Evolutionary conservation across 1,140 invertebrate genomes (phyloP).

Genomic region (Oreohelix idahoensis): DNA sequence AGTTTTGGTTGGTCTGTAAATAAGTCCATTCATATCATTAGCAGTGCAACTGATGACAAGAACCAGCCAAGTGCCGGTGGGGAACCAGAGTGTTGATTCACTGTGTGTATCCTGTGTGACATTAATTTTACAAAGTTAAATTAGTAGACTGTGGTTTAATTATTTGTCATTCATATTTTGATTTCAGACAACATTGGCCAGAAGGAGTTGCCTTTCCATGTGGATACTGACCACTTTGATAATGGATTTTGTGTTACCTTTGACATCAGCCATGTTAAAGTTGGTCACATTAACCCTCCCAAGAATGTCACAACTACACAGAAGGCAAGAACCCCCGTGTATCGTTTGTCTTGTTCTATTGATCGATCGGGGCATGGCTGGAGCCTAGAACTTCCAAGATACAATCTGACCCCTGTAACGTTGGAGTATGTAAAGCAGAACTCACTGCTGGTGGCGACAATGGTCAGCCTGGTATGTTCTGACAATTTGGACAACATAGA

Average conservation of each 20-base stretch:
- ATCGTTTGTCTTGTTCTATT: background rate
- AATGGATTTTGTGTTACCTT: constrained; percentile 56
- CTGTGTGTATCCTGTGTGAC: no score
- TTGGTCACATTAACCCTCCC: background rate
- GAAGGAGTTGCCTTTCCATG: constrained; percentile 58
- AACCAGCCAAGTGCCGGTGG: no score
- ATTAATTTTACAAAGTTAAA: no score
- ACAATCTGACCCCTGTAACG: constrained; percentile 61
- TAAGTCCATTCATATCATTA: no score
- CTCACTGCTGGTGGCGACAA: constrained; percentile 64
- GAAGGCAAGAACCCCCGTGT: background rate
- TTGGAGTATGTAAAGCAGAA: constrained; percentile 68
- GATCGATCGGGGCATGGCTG: constrained; percentile 19
- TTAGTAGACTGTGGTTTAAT: no score
- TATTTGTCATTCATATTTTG: constrained; percentile 1
- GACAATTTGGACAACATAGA: constrained; percentile 67
- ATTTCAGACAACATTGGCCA: constrained; percentile 52
- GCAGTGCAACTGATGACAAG: no score
- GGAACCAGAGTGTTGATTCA: no score
- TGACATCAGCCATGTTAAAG: constrained; percentile 38
- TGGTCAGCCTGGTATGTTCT: constrained; percentile 67
- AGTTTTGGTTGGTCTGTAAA: no score
- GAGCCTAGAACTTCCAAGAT: constrained; percentile 16
- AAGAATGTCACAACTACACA: background rate
- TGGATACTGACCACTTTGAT: constrained; percentile 41